Percentiles rank a stretch among this genome's conserved stretches.
phyloP scores from a whole-genome alignment of 2,888 invertebrate genomes.

The Amiota communis region DNA sequence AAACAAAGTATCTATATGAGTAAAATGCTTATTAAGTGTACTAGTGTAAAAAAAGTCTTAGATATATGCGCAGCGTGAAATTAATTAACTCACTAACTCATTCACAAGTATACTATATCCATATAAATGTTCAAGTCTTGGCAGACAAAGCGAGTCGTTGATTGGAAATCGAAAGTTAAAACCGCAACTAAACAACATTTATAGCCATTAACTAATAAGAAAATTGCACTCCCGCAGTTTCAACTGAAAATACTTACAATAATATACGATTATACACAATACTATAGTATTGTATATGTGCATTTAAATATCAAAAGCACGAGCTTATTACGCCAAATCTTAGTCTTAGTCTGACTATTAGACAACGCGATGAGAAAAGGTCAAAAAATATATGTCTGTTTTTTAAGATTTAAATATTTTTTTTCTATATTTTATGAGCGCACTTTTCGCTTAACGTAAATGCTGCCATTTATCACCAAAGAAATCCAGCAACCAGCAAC shows the following conservation, averaged over 20 bases:
- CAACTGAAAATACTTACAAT: too few relatives aligned
- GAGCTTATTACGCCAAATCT: constrained; percentile 40
- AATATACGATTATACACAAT: too few relatives aligned
- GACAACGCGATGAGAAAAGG: constrained; percentile 53
- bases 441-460: constrained; percentile 49
- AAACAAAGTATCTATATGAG: too few relatives aligned
- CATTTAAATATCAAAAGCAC: constrained; percentile 58
- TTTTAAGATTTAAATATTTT: constrained; percentile 62
- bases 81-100: constrained; percentile 16
- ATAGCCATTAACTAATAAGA: constrained; percentile 11
- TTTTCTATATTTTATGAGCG: constrained; percentile 17
- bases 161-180: constrained; percentile 14
- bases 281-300: constrained; percentile 39
- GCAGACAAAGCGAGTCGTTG: neutral
- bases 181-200: neutral
- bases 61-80: constrained; percentile 6
- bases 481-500: constrained; percentile 43
- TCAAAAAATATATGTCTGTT: constrained; percentile 59
- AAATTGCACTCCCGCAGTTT: constrained; percentile 12
- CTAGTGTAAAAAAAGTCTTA: too few relatives aligned
- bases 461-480: constrained; percentile 54
- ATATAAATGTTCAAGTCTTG: neutral
- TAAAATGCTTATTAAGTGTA: too few relatives aligned
- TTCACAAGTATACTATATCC: neutral
- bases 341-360: constrained; percentile 10